Percentiles rank a stretch among this genome's conserved stretches.
Conservation (phyloP, 1,140 invertebrate species). For the Coboldia fuscipes region DNA sequence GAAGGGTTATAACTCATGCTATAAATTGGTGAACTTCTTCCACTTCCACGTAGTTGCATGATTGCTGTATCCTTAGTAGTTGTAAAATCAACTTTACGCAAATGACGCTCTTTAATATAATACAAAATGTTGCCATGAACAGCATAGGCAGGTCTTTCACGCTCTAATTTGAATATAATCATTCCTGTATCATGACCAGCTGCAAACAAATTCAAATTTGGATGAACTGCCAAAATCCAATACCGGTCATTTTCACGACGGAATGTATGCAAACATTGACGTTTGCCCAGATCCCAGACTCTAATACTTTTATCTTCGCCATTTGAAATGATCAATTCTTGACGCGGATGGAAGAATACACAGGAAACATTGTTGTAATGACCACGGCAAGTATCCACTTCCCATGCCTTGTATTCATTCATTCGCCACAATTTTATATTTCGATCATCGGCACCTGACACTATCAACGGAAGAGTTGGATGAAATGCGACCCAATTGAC, state of each 20-base stretch:
- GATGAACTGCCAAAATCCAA: slow-evolving; percentile 88
- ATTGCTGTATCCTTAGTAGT: slow-evolving; percentile 82
- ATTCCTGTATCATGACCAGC: slow-evolving; percentile 73
- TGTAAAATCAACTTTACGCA: slow-evolving; percentile 82
- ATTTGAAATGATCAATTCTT: slow-evolving; percentile 93
- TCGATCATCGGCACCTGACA: slow-evolving; percentile 93
- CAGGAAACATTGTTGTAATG: slow-evolving; percentile 99
- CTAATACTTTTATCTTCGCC: slow-evolving; percentile 96
- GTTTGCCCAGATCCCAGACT: slow-evolving; percentile 97
- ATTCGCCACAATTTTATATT: slow-evolving; percentile 97
- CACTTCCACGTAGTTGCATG: slow-evolving; percentile 75
- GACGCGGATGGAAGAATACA: slow-evolving; percentile 89
- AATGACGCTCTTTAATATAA: slow-evolving; percentile 85
- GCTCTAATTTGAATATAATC: slow-evolving; percentile 63
- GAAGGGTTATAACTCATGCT: slow-evolving; percentile 95
- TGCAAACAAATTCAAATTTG: slow-evolving; percentile 66
- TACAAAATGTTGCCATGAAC: slow-evolving; percentile 85
- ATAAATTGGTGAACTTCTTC: slow-evolving; percentile 41
- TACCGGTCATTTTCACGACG: slow-evolving; percentile 89
- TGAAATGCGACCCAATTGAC: slow-evolving; percentile 99
- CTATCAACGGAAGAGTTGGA: slow-evolving; percentile 82
- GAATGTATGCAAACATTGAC: slow-evolving; percentile 91
- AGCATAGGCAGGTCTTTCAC: slow-evolving; percentile 89
- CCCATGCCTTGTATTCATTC: slow-evolving; percentile 98
- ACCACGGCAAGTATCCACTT: slow-evolving; percentile 95